Evolutionary conservation across 2,797 vertebrate genomes (phyloP), one percentile per base, ranked within the genome.

Genomic region (Cyprinodon diabolis): DNA sequence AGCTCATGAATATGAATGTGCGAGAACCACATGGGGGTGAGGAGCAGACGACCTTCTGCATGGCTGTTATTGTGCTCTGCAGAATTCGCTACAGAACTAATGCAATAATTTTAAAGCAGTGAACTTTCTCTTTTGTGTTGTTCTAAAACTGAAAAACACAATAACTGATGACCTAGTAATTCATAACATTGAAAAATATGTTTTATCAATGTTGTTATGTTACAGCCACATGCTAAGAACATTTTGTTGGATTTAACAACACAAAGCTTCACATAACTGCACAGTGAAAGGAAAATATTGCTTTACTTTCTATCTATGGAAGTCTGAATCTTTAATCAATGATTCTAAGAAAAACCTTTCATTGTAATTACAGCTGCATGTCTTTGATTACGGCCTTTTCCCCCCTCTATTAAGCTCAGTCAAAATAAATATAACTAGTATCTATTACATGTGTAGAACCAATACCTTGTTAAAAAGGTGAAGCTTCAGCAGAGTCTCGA

Each of bases 31-130:
- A 66, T 56, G 15, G 66, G 58, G 52, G 58, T 35, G 45, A 77
- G 30, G 66, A 62, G 55, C 45, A 7, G 73, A 2, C 0, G 60
- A 78, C 54, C 43, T 78, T 23, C 76, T 80, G 83, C 37, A 37
- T 79, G 68, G 71, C 65, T 71, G 77, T 76, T 70, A 73, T 75
- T 78, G 62, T 77, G 76, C 67, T 85, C 62, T 30, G 60, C 43
- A 60, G 48, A 56, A 30, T 74, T 79, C 78, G 25, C 75, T 83
- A 85, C 52, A 86, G 54, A 68, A 75, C 2, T 45, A 40, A 65
- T 21, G 19, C 40, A 65, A 40, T 11, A 45, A 65, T 65, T 15
- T 3, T 12, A 30, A 30, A 30, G 30, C 45, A 7, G 45, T 47
- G 11, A 47, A 47, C 9, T 75, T 43, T 63, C 10, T 30, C 48